Evolutionary conservation across 2,113 vertebrate genomes (phyloP).

Genomic region (Helogale parvula): DNA sequence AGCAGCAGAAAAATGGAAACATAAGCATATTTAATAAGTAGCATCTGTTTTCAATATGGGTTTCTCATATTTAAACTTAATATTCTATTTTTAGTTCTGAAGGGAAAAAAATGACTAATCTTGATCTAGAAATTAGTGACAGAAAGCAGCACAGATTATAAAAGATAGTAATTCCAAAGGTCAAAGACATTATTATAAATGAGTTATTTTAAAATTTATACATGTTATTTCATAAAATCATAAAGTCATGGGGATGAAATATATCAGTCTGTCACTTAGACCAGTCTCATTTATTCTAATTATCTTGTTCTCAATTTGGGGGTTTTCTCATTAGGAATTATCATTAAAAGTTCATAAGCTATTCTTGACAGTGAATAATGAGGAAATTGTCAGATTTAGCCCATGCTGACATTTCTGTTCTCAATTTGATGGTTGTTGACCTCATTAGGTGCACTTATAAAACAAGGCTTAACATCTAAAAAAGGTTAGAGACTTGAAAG

Average conservation of each 20-base stretch:
- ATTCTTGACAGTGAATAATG: conserved; percentile 65
- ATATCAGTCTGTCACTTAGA: not conserved
- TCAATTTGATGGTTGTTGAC: conserved; percentile 56
- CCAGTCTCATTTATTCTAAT: conserved; percentile 42
- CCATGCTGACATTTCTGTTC: conserved; percentile 65
- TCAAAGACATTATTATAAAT: not conserved
- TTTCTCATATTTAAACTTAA: not conserved
- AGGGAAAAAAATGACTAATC: not conserved
- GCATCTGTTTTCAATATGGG: conserved; percentile 21
- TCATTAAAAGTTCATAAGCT: conserved; percentile 57
- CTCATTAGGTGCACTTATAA: conserved; percentile 60
- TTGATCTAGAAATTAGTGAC: conserved; percentile 2
- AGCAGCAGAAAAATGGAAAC: conserved; percentile 63
- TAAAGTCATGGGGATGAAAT: not conserved
- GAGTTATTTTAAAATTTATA: conserved; percentile 40
- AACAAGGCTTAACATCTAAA: conserved; percentile 21
- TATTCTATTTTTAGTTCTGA: not conserved
- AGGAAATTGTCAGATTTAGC: conserved; percentile 58
- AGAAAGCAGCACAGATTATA: conserved; percentile 23
- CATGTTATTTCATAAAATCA: conserved; percentile 44
- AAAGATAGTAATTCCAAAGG: not conserved
- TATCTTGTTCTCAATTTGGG: conserved; percentile 27
- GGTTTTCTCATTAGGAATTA: conserved; percentile 56
- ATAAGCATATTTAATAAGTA: conserved; percentile 65
- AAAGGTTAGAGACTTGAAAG: conserved; percentile 26